Evolutionary conservation across 1,140 invertebrate species (phyloP), one percentile per base, ranked within the genome.

Genomic region (Vanessa atalanta): DNA sequence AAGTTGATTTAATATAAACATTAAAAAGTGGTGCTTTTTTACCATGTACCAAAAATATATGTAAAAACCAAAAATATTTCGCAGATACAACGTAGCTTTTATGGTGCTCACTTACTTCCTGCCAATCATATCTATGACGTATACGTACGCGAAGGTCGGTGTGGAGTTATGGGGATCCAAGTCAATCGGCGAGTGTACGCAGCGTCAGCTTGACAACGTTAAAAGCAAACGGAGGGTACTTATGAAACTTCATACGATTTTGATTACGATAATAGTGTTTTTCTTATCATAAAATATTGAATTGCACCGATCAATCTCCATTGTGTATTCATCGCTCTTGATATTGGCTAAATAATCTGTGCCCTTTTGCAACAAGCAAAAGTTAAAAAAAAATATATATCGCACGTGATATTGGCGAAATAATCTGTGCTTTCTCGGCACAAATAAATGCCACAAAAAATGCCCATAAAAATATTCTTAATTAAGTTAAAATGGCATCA

Each of bases 101-200:
- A 96, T 98, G 93, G 93, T 98, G 73, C 93, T 99, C 65, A 99
- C 98, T 20, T 99, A 99, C 93, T 96, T 99, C 83, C 93, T 99
- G 79, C 99, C 99, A 47, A 97, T 99, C 79, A 94, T 95, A 67
- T 97, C 97, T 11, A 98, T 99, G 96, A 96, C 95, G 5, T 97
- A 96, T 85, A 98, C 98, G 0, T 99, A 99, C 88, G 95, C 96
- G 0, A 93, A 97, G 65, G 97, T 99, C 23, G 98, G 98, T 5
- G 93, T 97, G 61, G 97, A 99, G 81, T 94, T 99, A 4, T 99
- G 98, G 98, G 97, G 98, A 3, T 98, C 97, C 61, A 96, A 98
- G 88, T 97, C 97, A 69, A 99, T 99, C 67, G 98, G 98, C 0
- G 98, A 99, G 93, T 96, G 96, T 77, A 98, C 98, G 3, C 96